A percentile compares a stretch with the other conserved stretches of the same genome.
phyloP scores from a whole-genome alignment of 2,797 vertebrate species.

The Enteromius mattozi region DNA sequence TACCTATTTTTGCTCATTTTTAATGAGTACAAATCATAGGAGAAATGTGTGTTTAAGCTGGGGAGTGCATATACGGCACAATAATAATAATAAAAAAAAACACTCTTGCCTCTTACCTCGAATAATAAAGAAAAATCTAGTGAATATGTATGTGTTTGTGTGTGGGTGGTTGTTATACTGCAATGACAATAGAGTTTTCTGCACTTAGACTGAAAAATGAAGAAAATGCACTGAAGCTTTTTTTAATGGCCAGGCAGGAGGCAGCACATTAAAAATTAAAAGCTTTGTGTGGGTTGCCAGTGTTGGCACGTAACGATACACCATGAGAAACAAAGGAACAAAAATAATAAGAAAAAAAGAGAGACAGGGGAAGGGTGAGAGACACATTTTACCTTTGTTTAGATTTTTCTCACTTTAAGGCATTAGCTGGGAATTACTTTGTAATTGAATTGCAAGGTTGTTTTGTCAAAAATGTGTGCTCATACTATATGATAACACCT shows the following conservation, averaged over 20 bases:
- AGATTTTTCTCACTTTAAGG: constrained; percentile 17
- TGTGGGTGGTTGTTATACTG: constrained; percentile 31
- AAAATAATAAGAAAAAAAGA: constrained; percentile 22
- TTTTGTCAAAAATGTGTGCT: constrained; percentile 20
- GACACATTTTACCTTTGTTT: constrained; percentile 60
- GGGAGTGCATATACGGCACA: background rate
- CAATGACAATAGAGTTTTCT: constrained; percentile 47
- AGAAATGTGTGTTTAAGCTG: constrained; percentile 17
- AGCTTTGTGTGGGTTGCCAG: constrained; percentile 56
- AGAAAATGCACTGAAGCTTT: constrained; percentile 38
- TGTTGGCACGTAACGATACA: constrained; percentile 53
- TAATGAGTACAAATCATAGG: constrained; percentile 41
- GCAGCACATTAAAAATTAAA: constrained; percentile 68
- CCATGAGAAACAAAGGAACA: constrained; percentile 23
- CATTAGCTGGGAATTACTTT: constrained; percentile 51
- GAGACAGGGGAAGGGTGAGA: constrained; percentile 25
- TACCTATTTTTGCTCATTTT: constrained; percentile 26
- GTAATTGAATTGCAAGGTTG: constrained; percentile 47
- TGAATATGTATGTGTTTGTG: constrained; percentile 30
- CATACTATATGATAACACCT: constrained; percentile 19
- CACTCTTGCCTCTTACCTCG: background rate
- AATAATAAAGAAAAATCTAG: constrained; percentile 20
- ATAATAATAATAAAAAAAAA: background rate
- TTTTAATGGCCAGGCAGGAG: constrained; percentile 56
- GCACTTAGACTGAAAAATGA: constrained; percentile 44